phyloP scores from a whole-genome alignment of 2,797 vertebrate genomes.

The Sphenopsis melanotis region DNA sequence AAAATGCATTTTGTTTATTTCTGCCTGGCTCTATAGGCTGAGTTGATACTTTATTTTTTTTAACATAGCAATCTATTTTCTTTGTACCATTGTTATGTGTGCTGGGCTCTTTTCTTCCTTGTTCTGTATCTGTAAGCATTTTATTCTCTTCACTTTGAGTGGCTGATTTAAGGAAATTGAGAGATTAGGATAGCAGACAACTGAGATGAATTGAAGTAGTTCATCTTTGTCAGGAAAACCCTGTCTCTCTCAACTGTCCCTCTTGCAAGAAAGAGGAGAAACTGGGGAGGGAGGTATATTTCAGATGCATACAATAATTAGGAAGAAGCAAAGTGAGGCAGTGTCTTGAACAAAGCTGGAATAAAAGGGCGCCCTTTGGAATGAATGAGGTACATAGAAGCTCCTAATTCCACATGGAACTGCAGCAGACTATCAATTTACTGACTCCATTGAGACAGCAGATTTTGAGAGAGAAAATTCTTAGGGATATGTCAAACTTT shows the following conservation, averaged over 20 bases:
- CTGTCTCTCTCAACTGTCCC: background rate
- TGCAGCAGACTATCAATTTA: background rate
- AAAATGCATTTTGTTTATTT: background rate
- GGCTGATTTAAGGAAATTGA: slow-evolving; percentile 28
- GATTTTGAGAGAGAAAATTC: background rate
- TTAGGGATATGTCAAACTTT: background rate
- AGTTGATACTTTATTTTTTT: background rate
- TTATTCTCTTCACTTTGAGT: background rate
- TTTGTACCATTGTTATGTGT: background rate
- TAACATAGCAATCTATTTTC: background rate
- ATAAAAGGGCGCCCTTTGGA: background rate
- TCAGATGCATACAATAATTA: background rate
- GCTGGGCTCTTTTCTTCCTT: background rate
- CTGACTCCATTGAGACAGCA: background rate
- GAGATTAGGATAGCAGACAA: slow-evolving; percentile 8
- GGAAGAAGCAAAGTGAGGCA: background rate
- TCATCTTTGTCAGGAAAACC: slow-evolving; percentile 16
- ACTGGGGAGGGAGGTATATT: background rate
- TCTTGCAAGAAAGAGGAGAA: background rate
- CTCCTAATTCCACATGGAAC: background rate
- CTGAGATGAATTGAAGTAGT: slow-evolving; percentile 21
- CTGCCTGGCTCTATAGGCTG: background rate
- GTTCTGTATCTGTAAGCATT: background rate
- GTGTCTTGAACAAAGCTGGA: background rate
- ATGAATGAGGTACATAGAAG: background rate